Evolutionary conservation across 2,888 invertebrate species (phyloP).

Genomic region (Byasa hedistus): DNA sequence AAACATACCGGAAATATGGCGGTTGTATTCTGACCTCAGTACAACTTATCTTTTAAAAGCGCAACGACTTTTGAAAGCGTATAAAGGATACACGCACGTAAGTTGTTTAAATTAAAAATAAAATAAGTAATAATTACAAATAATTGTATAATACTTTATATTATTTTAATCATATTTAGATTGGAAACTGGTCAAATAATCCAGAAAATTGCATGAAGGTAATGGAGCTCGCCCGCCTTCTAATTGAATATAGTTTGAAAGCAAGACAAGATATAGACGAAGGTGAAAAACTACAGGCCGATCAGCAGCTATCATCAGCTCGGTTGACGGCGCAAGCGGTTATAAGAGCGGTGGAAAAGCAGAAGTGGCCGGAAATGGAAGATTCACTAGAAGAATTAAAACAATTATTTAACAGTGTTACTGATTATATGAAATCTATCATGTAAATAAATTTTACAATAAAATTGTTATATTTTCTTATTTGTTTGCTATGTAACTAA

Average conservation of each 20-base stretch:
- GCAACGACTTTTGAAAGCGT: constrained; percentile 88
- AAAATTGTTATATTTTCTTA: too few relatives aligned
- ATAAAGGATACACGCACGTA: constrained; percentile 85
- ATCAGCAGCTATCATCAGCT: constrained; percentile 80
- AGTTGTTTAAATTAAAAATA: constrained; percentile 2
- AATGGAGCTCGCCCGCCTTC: constrained; percentile 78
- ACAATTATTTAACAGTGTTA: constrained; percentile 51
- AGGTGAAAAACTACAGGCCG: constrained; percentile 73
- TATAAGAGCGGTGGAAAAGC: constrained; percentile 70
- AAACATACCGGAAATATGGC: constrained; percentile 89
- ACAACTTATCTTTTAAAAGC: constrained; percentile 79
- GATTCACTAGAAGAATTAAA: constrained; percentile 54
- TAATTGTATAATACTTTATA: not conserved
- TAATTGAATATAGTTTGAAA: constrained; percentile 80
- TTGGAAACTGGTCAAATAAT: constrained; percentile 77
- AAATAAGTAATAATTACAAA: not conserved
- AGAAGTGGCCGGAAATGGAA: constrained; percentile 67
- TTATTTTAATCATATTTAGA: constrained; percentile 46
- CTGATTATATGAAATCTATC: constrained; percentile 70
- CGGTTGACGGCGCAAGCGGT: constrained; percentile 79
- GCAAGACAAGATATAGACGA: constrained; percentile 70
- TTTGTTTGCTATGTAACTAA: too few relatives aligned
- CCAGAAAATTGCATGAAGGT: constrained; percentile 81
- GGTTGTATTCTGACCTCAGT: constrained; percentile 87
- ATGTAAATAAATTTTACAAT: constrained; percentile 43